Conservation (phyloP, 2,797 vertebrate species). For the Siniperca scherzeri region DNA sequence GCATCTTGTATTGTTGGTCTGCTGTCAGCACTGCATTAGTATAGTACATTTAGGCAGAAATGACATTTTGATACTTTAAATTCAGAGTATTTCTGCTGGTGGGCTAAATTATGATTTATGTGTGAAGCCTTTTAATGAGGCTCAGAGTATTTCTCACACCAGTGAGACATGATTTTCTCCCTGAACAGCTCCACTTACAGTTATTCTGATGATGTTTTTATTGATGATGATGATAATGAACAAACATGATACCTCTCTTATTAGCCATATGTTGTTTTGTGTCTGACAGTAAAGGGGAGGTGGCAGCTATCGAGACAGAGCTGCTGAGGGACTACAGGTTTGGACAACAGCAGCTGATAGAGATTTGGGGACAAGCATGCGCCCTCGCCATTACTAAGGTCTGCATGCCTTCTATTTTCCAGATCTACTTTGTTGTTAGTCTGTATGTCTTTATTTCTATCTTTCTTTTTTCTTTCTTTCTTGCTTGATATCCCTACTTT, state of each 20-base stretch:
- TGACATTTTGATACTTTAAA: not conserved
- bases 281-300: constrained; percentile 89
- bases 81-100: not conserved
- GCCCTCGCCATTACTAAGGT: constrained; percentile 95
- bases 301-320: constrained; percentile 90
- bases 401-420: constrained; percentile 5
- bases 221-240: not conserved
- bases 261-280: constrained; percentile 33
- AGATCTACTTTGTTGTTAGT: not conserved
- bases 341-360: constrained; percentile 94
- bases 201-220: not conserved
- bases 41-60: not conserved
- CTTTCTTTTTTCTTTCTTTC: not conserved
- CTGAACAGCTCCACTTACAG: not conserved
- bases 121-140: constrained; percentile 9
- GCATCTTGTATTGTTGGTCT: not conserved
- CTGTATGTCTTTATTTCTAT: not conserved
- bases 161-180: not conserved
- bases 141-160: not conserved
- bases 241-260: not conserved
- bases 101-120: not conserved
- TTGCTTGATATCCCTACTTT: not conserved
- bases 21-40: not conserved
- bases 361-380: constrained; percentile 95
- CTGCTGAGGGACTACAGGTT: constrained; percentile 93